A percentile compares a stretch with the other conserved stretches of the same genome.
Evolutionary conservation across 2,888 invertebrate genomes (phyloP).

Genomic region (Leptopilina myrica): DNA sequence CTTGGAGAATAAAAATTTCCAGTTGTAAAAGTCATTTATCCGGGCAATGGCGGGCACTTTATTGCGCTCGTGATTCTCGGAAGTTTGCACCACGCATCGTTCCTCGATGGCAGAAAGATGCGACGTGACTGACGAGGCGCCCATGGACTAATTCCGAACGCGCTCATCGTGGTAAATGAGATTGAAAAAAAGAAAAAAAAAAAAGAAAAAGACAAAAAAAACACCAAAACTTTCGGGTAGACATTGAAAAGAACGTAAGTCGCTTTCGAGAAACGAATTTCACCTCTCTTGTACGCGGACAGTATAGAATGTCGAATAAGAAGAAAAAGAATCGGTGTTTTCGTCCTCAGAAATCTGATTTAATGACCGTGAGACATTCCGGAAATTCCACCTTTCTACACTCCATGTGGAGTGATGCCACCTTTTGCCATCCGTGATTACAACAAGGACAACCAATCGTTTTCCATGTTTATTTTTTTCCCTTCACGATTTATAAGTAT

Average conservation of each 20-base stretch:
- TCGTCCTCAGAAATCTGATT: constrained; percentile 39
- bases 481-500: not conserved
- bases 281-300: constrained; percentile 12
- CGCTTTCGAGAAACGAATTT: constrained; percentile 39
- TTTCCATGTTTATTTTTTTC: not conserved
- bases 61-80: constrained; percentile 27
- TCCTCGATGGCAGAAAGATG: constrained; percentile 17
- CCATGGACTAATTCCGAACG: constrained; percentile 39
- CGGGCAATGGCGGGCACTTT: constrained; percentile 28
- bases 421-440: constrained; percentile 11
- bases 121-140: constrained; percentile 40
- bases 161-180: constrained; percentile 39
- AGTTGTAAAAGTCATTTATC: constrained; percentile 20
- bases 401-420: constrained; percentile 30
- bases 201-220: constrained; percentile 1
- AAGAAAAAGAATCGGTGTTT: constrained; percentile 37
- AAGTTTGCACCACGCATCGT: not conserved
- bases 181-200: not conserved
- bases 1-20: no score
- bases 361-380: constrained; percentile 39
- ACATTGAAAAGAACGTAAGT: constrained; percentile 40
- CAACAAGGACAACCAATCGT: constrained; percentile 11
- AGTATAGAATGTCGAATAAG: constrained; percentile 38
- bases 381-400: constrained; percentile 37
- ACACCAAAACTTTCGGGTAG: not conserved